Evolutionary conservation across 2,888 invertebrate genomes (phyloP), one percentile per base, ranked within the genome.

Genomic region (Chrysotoxum bicinctum): DNA sequence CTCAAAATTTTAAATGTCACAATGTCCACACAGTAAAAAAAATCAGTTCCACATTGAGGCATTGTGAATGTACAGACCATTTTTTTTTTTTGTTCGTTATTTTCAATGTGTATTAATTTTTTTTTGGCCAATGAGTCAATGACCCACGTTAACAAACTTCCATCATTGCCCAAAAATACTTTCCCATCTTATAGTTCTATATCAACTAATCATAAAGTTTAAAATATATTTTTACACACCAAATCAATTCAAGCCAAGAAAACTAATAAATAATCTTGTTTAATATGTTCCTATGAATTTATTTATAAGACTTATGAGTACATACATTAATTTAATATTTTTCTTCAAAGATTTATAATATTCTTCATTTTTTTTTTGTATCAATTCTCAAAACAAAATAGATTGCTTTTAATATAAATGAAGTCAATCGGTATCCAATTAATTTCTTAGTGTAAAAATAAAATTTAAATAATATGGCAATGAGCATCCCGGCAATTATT

Each of bases 361-460:
- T 12, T 16, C 16, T 8, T 26, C 0, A 16, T 19, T 30, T 56
- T 56, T 5, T 32, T 14, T n/a, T 6, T 54, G 1, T 26, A 60
- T 62, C 32, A 16, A 35, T 26, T 54, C 52, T 16, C 21, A 45
- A 45, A 69, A 37, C 21, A 62, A 62, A 70, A 77, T 45, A 56
- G 56, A 77, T 77, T 54, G 54, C 43, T 26, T 32, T 40, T 21
- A 56, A 50, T 62, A 56, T 56, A 64, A 70, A 72, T 58, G 48
- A 23, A 30, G 26, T 32, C 64, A 72, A 78, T 76, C 23, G 62
- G 43, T 78, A 56, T 66, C 48, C 50, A 19, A 79, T 73, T 66
- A 50, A 73, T 79, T 50, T 45, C 48, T 52, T n/a, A 58, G 35
- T 50, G 21, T 37, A 32, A 48, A 21, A 60, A 73, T 35, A 32